These are phyloP conservation scores for Dasypus novemcinctus DNA, from an alignment of 2,113 vertebrate genomes.

Conservation along the genomic window DNA sequence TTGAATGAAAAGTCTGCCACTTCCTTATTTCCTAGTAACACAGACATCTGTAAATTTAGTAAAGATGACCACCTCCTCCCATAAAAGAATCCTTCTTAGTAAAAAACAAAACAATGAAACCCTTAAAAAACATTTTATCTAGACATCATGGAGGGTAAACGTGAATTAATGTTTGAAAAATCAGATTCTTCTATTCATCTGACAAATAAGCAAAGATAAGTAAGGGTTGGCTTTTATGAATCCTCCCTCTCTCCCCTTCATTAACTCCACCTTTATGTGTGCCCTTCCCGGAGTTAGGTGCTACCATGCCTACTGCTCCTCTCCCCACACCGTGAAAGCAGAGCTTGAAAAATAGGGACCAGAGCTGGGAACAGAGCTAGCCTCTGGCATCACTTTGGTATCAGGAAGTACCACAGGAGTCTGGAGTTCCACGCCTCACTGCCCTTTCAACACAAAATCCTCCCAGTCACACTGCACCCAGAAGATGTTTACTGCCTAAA, in stretches of 20 bases:
- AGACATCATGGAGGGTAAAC: not conserved
- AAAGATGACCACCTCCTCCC: not conserved
- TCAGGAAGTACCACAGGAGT: slow-evolving; percentile 42
- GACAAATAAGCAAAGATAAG: not conserved
- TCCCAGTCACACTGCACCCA: slow-evolving; percentile 1
- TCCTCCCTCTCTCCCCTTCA: too few relatives aligned
- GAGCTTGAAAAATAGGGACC: not conserved
- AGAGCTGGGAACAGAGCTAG: not conserved
- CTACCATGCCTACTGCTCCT: not conserved
- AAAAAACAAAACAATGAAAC: not conserved
- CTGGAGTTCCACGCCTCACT: slow-evolving; percentile 65
- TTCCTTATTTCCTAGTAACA: not conserved
- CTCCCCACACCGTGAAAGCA: not conserved
- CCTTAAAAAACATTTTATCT: not conserved
- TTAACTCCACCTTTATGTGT: not conserved
- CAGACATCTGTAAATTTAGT: not conserved
- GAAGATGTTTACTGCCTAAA: slow-evolving; percentile 37
- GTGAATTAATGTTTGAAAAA: slow-evolving; percentile 9
- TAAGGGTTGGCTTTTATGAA: not conserved
- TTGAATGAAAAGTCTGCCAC: not conserved
- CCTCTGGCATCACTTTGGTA: slow-evolving; percentile 15
- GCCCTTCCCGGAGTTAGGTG: not conserved
- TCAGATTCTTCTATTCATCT: not conserved
- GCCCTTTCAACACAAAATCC: slow-evolving; percentile 46
- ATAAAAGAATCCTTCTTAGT: not conserved